Base-by-base conservation (phyloP, 2,113 vertebrate genomes). In the Phalacrocorax aristotelis region DNA sequence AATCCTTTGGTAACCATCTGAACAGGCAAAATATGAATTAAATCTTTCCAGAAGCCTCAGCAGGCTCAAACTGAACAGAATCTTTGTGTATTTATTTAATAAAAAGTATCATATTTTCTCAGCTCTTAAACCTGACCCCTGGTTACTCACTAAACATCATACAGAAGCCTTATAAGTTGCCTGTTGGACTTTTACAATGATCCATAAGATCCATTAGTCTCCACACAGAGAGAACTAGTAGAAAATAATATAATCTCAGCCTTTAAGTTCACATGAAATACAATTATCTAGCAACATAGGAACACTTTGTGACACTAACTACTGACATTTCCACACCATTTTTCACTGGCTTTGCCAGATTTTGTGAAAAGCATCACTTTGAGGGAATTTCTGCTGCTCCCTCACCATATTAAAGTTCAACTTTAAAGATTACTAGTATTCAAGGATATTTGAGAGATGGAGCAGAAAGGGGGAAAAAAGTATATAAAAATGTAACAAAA, bases 11-110 rank as follows among this genome's bases (percentile, higher is more conserved):
- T 77, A 61, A 74, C 2, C 0, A 14, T 83, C 46, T 88, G 19
- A 96, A 42, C 49, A 51, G 15, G 21, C 69, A 27, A 71, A 90
- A 58, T 3, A 3, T 36, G 27, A 95, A 78, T 51, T 17, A 89
- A 83, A 78, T 91, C 38, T 87, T 95, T 80, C 34, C 30, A 88
- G 90, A 90, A 90, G 5, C 21, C 60, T 83, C 13, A 71, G 38
- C 14, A 89, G 65, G 60, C 36, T 86, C 36, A 83, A 69, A 65
- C 16, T 29, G 66, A 84, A 79, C 16, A 77, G 44, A 93, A 81
- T 52, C 10, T 86, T 83, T 66, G 22, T 38, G 5, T 3, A 25
- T 81, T 89, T 94, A 46, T 90, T 93, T 66, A 88, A 83, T 34
- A 70, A 74, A 77, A 96, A 40, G 10, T 77, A 52, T 65, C 2